These are phyloP conservation scores for Steinernema carpocapsae DNA, from an alignment of 2,888 invertebrate species.

Conservation along the genomic window DNA sequence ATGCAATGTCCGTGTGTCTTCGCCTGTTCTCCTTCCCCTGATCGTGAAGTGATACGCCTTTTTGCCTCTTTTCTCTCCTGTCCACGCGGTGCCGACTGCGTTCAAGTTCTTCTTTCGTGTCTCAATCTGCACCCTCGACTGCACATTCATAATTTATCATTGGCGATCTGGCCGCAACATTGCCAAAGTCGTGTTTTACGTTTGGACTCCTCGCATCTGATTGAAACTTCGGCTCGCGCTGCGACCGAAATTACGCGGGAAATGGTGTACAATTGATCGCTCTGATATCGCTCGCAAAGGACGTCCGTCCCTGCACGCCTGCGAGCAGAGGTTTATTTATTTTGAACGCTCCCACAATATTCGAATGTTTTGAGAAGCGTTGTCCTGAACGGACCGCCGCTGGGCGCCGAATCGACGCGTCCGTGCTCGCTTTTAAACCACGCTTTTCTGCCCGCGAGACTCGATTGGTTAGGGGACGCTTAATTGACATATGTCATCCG, in stretches of 20 bases:
- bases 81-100: constrained; percentile 17
- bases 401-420: neutral
- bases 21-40: constrained; percentile 30
- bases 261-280: constrained; percentile 11
- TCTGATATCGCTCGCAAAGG: constrained; percentile 13
- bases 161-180: constrained; percentile 31
- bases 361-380: neutral
- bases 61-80: constrained; percentile 35
- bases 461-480: constrained; percentile 1
- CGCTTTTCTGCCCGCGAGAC: neutral
- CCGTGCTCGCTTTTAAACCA: neutral
- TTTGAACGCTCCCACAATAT: neutral
- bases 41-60: constrained; percentile 32
- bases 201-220: neutral
- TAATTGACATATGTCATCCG: neutral
- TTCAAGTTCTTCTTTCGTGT: constrained; percentile 27
- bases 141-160: constrained; percentile 32
- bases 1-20: constrained; percentile 22
- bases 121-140: constrained; percentile 28
- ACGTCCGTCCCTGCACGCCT: constrained; percentile 8
- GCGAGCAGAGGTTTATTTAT: constrained; percentile 23
- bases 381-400: no score
- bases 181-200: neutral
- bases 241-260: constrained; percentile 27
- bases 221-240: neutral